Percentiles rank a stretch among this genome's conserved stretches.
Evolutionary conservation across 2,113 vertebrate species (phyloP).

Genomic region (Labeo catla): DNA sequence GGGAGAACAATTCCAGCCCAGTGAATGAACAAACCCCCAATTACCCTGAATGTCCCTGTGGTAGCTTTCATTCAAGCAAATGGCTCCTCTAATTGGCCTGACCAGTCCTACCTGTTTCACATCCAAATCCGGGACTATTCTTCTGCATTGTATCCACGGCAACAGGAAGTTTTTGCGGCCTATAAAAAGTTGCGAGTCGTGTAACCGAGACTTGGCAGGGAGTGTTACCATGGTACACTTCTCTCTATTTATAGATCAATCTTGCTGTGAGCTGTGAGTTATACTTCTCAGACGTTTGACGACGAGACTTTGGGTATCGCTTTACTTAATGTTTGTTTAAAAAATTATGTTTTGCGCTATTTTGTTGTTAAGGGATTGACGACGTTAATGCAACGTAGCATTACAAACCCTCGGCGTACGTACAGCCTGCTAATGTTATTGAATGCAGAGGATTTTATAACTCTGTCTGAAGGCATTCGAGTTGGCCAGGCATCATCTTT

Average conservation of each 20-base stretch:
- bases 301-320: not conserved
- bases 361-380: slow-evolving; percentile 13
- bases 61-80: slow-evolving; percentile 69
- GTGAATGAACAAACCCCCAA: slow-evolving; percentile 69
- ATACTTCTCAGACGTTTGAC: slow-evolving; percentile 44
- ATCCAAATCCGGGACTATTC: slow-evolving; percentile 66
- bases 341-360: slow-evolving; percentile 1
- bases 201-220: slow-evolving; percentile 69
- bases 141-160: slow-evolving; percentile 72
- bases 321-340: not conserved
- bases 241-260: slow-evolving; percentile 73
- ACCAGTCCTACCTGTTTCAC: slow-evolving; percentile 74
- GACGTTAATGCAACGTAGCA: not conserved
- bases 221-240: slow-evolving; percentile 69
- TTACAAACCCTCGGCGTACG: not conserved
- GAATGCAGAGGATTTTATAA: slow-evolving; percentile 25
- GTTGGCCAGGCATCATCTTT: not conserved
- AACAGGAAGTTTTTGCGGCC: slow-evolving; percentile 75
- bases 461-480: not conserved
- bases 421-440: slow-evolving; percentile 26
- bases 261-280: slow-evolving; percentile 56
- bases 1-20: slow-evolving; percentile 60
- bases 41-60: slow-evolving; percentile 60
- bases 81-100: slow-evolving; percentile 67
- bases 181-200: slow-evolving; percentile 75